Percentiles rank a stretch among this genome's conserved stretches.
phyloP scores from a whole-genome alignment of 2,888 invertebrate genomes.

The Phymatocera aterrima region DNA sequence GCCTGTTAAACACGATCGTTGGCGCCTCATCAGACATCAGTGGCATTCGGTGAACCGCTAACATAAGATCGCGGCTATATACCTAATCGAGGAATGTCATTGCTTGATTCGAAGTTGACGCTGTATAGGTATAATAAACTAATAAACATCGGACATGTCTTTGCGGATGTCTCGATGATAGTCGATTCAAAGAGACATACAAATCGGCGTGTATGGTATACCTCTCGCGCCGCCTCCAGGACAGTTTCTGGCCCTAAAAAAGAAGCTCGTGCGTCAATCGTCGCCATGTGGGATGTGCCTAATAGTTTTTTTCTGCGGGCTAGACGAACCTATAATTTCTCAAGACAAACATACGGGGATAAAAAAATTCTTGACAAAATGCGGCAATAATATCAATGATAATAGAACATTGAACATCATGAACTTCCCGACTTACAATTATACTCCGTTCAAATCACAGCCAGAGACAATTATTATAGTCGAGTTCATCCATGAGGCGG shows the following conservation, averaged over 20 bases:
- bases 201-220: constrained; percentile 13
- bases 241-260: constrained; percentile 31
- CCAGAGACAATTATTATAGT: too few relatives aligned
- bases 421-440: too few relatives aligned
- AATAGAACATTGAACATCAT: too few relatives aligned
- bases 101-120: constrained; percentile 1
- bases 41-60: constrained; percentile 31
- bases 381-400: neutral
- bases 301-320: constrained; percentile 34
- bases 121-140: constrained; percentile 25
- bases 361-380: neutral
- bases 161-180: constrained; percentile 3
- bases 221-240: too few relatives aligned
- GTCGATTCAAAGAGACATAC: constrained; percentile 18
- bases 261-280: constrained; percentile 39
- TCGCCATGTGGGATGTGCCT: constrained; percentile 27
- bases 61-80: neutral
- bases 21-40: constrained; percentile 35
- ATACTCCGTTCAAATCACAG: too few relatives aligned
- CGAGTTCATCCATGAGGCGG: too few relatives aligned
- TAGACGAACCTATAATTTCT: neutral
- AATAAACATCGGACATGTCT: too few relatives aligned
- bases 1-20: constrained; percentile 17
- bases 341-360: neutral
- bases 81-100: neutral